Conservation (phyloP, 2,797 vertebrate genomes). For the Hyperoplus immaculatus region DNA sequence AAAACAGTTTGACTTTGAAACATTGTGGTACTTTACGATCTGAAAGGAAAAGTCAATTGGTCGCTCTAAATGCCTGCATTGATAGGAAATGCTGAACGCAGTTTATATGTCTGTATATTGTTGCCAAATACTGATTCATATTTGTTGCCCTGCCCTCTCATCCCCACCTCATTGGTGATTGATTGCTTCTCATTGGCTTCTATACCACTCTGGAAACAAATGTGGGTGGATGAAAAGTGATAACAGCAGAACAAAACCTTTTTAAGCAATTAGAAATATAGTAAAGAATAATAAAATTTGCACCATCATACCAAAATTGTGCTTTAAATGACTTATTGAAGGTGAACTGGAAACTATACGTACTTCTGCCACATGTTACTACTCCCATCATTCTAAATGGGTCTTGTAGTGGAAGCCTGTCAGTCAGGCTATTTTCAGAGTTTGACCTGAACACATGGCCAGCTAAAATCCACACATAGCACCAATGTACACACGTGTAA, state of each 20-base stretch:
- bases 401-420: constrained; percentile 29
- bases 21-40: constrained; percentile 21
- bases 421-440: constrained; percentile 72
- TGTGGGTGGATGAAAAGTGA: background rate
- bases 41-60: constrained; percentile 9
- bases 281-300: background rate
- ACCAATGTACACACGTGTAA: constrained; percentile 48
- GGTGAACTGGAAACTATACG: constrained; percentile 39
- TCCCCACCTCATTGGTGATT: background rate
- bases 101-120: background rate
- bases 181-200: background rate
- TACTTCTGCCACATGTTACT: constrained; percentile 36
- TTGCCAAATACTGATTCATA: background rate
- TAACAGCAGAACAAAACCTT: background rate
- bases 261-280: background rate
- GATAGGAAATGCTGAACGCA: background rate
- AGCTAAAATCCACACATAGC: constrained; percentile 52
- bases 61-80: constrained; percentile 5
- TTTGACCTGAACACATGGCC: constrained; percentile 60
- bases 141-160: background rate
- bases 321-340: constrained; percentile 23
- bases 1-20: constrained; percentile 21
- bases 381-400: constrained; percentile 42
- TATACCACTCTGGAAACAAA: background rate
- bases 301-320: background rate